These are phyloP conservation scores for Tetanocera ferruginea DNA, from an alignment of 2,888 invertebrate genomes.

Conservation along the genomic window DNA sequence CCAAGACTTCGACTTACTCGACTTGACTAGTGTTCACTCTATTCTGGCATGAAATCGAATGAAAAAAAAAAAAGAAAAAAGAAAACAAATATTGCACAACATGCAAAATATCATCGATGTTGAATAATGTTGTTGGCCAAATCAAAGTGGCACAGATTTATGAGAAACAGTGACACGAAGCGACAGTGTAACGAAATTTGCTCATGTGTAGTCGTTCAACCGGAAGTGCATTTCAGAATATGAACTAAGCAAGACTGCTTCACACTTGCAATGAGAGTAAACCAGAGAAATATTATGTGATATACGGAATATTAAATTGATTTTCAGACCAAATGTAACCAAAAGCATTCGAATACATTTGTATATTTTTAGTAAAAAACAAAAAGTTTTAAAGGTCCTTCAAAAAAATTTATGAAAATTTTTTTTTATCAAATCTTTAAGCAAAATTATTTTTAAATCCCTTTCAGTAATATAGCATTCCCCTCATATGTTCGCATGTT, in stretches of 20 bases:
- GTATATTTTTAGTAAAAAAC: no score
- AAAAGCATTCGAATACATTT: no score
- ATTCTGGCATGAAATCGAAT: background rate
- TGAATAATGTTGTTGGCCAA: conserved; percentile 44
- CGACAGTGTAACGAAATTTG: background rate
- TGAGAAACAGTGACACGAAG: conserved; percentile 32
- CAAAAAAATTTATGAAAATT: no score
- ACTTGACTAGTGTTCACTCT: background rate
- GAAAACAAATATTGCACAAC: conserved; percentile 44
- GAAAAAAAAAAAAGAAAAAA: conserved; percentile 19
- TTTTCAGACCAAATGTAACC: no score
- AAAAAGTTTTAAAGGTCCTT: no score
- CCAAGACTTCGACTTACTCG: background rate
- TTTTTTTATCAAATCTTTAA: no score
- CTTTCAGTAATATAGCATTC: no score
- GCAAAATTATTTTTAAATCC: no score
- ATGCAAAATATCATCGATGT: conserved; percentile 42
- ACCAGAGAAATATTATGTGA: no score
- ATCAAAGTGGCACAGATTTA: conserved; percentile 50
- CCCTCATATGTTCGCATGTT: no score
- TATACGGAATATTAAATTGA: no score
- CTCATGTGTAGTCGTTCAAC: conserved; percentile 3
- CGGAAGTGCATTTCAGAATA: conserved; percentile 24
- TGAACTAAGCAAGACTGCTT: no score
- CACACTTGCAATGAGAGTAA: background rate